Evolutionary conservation across 2,888 invertebrate genomes (phyloP), one percentile per base, ranked within the genome.

Genomic region (Eristalinus sepulchralis): DNA sequence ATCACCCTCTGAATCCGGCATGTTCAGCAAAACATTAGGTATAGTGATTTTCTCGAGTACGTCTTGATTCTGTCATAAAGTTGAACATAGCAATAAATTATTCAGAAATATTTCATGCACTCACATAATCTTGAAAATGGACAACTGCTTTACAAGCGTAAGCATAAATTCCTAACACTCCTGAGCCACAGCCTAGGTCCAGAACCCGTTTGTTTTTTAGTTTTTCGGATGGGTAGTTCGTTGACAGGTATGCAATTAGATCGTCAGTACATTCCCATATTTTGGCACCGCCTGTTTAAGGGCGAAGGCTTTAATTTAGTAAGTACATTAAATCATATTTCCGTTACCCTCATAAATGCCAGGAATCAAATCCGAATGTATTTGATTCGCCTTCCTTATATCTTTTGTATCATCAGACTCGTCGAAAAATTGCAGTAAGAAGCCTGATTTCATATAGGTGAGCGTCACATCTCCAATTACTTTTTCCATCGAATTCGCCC

Each of bases 261-360:
- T 98, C 98, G 89, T 95, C 93, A 5, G 97, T 97, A 90, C 98
- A 98, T 93, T 99, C 98, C 99, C 99, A 99, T 82, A 98, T 95
- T 94, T 98, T 98, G 34, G 98, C 94, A 10, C 99, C 99, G 89
- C 98, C 98, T 97, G 90, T 2, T n/a, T 47, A 17, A 47, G 13
- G 39, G 13, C 13, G n/a, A 39, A n/a, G 6, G 5, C 13, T 4
- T n/a, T 5, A 39, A 39, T 39, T n/a, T n/a, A n/a, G n/a, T n/a
- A n/a, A 39, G 39, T 47, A 17, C 6, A 47, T 17, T 17, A 6
- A 47, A 17, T 2, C 13, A 2, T 8, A 24, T 57, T 57, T 22
- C 2, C 24, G 62, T 67, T 90, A 95, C 96, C 97, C 95, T 97
- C 97, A 93, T 97, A 97, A 90, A 95, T 94, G 9, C 96, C 96